A percentile compares a stretch with the other conserved stretches of the same genome.
Conservation (phyloP, 2,888 invertebrate species). For the Polydrusus tereticollis region DNA sequence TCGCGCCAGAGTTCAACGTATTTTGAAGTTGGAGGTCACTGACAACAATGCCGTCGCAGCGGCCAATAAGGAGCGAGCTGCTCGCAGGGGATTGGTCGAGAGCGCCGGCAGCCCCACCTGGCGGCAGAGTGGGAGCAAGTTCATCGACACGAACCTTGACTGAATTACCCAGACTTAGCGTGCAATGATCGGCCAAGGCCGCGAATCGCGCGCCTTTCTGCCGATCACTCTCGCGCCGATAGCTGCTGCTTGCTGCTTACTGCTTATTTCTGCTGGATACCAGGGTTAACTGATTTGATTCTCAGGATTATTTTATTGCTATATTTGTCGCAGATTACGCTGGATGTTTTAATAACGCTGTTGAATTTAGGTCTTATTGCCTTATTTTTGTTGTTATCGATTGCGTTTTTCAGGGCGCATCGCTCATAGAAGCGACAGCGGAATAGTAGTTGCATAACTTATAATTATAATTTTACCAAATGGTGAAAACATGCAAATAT, state of each 20-base stretch:
- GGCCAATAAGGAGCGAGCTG: slow-evolving; percentile 68
- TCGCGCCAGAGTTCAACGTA: slow-evolving; percentile 79
- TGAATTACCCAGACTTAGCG: slow-evolving; percentile 80
- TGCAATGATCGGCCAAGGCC: slow-evolving; percentile 67
- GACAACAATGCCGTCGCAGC: slow-evolving; percentile 75
- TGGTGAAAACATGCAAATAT: no score
- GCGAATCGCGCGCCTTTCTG: slow-evolving; percentile 50
- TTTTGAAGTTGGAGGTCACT: slow-evolving; percentile 88
- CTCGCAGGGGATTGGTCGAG: slow-evolving; percentile 62
- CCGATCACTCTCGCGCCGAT: slow-evolving; percentile 45
- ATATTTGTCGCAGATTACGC: no score
- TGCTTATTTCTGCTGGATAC: slow-evolving; percentile 14
- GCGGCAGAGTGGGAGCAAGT: slow-evolving; percentile 68
- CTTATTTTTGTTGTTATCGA: no score
- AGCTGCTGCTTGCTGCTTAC: slow-evolving; percentile 24
- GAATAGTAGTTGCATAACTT: no score
- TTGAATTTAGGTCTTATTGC: no score
- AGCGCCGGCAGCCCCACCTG: slow-evolving; percentile 60
- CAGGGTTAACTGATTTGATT: slow-evolving; percentile 14
- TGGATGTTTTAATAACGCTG: no score
- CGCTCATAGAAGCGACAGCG: no score
- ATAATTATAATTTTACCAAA: no score
- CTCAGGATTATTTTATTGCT: no score
- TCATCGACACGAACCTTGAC: slow-evolving; percentile 90
- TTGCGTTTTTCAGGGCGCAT: no score